Evolutionary conservation across 2,888 invertebrate genomes (phyloP).

Genomic region (Callimorpha dominula): DNA sequence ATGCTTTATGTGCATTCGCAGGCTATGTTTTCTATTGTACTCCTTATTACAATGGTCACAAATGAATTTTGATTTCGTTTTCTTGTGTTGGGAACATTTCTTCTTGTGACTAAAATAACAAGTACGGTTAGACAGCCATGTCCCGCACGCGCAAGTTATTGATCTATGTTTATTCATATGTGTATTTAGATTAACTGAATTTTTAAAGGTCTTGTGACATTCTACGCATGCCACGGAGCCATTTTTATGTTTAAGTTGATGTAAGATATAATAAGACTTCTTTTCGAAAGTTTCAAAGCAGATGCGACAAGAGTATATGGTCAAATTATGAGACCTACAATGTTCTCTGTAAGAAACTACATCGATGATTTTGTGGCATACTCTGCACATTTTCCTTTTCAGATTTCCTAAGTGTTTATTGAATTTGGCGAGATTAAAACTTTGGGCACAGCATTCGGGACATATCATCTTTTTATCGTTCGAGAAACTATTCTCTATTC

Average conservation of each 20-base stretch:
- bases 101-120: constrained; percentile 59
- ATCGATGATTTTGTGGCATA: constrained; percentile 55
- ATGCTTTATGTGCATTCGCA: constrained; percentile 57
- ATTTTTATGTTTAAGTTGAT: constrained; percentile 40
- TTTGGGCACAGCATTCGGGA: constrained; percentile 56
- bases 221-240: constrained; percentile 53
- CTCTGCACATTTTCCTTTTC: constrained; percentile 55
- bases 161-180: constrained; percentile 59
- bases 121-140: constrained; percentile 53
- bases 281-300: constrained; percentile 56
- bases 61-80: constrained; percentile 36
- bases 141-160: constrained; percentile 56
- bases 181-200: constrained; percentile 34
- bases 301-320: constrained; percentile 48
- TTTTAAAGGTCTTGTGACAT: constrained; percentile 57
- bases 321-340: constrained; percentile 31
- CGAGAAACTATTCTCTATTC: constrained; percentile 10
- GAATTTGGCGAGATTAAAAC: constrained; percentile 40
- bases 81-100: constrained; percentile 38
- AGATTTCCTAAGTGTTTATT: constrained; percentile 59
- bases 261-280: constrained; percentile 35
- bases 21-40: constrained; percentile 49
- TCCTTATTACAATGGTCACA: constrained; percentile 65
- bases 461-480: constrained; percentile 47
- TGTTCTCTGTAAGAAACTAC: constrained; percentile 48